These are phyloP conservation scores for Trissoscelio sp. DNA, from an alignment of 2,888 invertebrate genomes.

Conservation along the genomic window DNA sequence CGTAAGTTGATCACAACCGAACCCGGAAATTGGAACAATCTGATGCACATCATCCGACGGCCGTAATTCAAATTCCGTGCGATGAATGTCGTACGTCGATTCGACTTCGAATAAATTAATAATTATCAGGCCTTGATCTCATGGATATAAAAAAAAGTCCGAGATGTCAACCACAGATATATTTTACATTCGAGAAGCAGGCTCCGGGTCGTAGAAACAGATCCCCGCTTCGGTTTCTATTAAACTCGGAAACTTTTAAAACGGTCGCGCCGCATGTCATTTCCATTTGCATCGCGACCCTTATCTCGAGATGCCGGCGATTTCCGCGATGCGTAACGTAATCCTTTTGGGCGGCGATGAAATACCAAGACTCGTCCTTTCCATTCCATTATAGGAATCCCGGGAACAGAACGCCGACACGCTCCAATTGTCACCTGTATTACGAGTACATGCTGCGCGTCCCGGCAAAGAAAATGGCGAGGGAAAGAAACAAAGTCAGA, in stretches of 20 bases:
- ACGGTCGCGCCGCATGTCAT: constrained; percentile 64
- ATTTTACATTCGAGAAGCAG: constrained; percentile 58
- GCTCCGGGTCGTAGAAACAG: constrained; percentile 55
- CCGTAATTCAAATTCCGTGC: constrained; percentile 27
- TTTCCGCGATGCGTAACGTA: constrained; percentile 73
- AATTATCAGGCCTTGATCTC: constrained; percentile 5
- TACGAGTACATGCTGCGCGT: constrained; percentile 66
- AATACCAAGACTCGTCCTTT: constrained; percentile 71
- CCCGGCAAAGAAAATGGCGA: constrained; percentile 66
- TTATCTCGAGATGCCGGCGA: constrained; percentile 61
- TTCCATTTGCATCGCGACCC: constrained; percentile 57
- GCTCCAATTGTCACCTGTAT: constrained; percentile 79
- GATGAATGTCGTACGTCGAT: constrained; percentile 12
- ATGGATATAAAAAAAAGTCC: neutral
- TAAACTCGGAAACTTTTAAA: constrained; percentile 66
- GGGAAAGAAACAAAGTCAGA: constrained; percentile 65
- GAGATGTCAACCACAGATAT: constrained; percentile 57
- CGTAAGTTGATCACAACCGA: constrained; percentile 26
- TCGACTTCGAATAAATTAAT: constrained; percentile 18
- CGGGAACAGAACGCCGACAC: constrained; percentile 73
- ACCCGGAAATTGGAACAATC: constrained; percentile 45
- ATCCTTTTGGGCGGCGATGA: constrained; percentile 70
- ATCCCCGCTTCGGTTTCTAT: constrained; percentile 60
- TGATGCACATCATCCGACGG: constrained; percentile 12
- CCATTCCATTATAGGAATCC: constrained; percentile 78